Evolutionary conservation across 35 echinoderm and acorn worm genomes (phyloP), one percentile per base, ranked within the genome.

Genomic region (Stichopus chloronotus): DNA sequence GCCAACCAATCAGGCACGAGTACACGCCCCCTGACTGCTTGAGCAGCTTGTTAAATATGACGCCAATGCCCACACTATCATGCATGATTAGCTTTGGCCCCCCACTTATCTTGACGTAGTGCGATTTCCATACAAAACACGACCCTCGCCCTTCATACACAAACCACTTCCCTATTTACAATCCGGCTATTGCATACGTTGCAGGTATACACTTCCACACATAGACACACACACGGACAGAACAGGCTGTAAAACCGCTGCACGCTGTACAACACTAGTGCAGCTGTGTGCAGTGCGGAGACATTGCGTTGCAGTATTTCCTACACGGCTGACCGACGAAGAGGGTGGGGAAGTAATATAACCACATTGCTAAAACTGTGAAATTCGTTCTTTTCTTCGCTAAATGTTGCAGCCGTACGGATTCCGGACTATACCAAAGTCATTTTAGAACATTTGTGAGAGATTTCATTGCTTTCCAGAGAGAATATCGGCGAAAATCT

Each of bases 91-190:
- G 90, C 76, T 91, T 79, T 91, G 90, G 90, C 90, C 90, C 90
- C 90, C 90, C 90, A 91, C 90, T 91, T 91, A 91, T 91, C 90
- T 91, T 79, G 90, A 91, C 90, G 90, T 91, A 77, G 90, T 79
- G 76, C 52, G 90, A 91, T 91, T 91, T 79, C 90, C 90, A 78
- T 91, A 79, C 90, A 91, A 91, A 89, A 91, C 76, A 55, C 90
- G 90, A 91, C 90, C 90, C 90, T 91, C 90, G 90, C 90, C 90
- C 90, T 91, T 91, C 90, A 91, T 77, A 91, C 90, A 79, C 87
- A 91, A 91, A 91, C 90, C 90, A 91, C 90, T 91, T 91, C 90
- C 90, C 90, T 91, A 91, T 91, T 91, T 91, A 79, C 90, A 78
- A 65, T 91, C 76, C 76, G 53, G 53, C 90, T 91, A 85, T 83